phyloP scores from a whole-genome alignment of 1,140 invertebrate genomes.

The Apis cerana region DNA sequence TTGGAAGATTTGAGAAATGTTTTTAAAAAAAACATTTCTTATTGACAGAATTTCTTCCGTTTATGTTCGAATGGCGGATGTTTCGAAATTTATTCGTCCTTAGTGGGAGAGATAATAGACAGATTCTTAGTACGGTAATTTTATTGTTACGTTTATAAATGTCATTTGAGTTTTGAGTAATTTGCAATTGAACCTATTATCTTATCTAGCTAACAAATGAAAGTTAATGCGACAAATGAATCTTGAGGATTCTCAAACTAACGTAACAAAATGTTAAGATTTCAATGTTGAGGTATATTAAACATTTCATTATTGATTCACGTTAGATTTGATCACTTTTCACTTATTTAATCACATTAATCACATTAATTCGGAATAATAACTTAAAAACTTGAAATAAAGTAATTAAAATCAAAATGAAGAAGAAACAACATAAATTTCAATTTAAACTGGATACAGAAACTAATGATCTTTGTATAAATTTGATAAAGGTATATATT shows the following conservation, averaged over 20 bases:
- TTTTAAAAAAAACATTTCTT: not conserved
- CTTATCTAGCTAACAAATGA: constrained; percentile 7
- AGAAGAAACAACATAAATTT: not conserved
- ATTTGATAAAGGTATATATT: not conserved
- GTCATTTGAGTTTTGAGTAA: not conserved
- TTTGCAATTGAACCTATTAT: not conserved
- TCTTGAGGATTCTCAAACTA: not conserved
- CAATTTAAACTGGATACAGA: too few species aligned
- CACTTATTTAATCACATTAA: too few species aligned
- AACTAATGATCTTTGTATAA: not conserved
- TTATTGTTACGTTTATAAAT: constrained; percentile 10
- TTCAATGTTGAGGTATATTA: not conserved
- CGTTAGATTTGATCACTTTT: too few species aligned
- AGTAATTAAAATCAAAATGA: not conserved
- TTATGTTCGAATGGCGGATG: not conserved
- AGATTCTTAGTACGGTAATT: not conserved
- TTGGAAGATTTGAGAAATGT: too few species aligned
- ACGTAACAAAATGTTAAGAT: not conserved
- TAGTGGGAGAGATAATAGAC: not conserved
- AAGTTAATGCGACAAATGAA: not conserved
- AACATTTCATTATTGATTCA: too few species aligned
- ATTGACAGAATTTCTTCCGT: not conserved
- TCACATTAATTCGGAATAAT: too few species aligned
- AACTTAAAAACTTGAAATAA: not conserved
- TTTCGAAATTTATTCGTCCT: not conserved